A percentile compares a stretch with the other conserved stretches of the same genome.
Evolutionary conservation across 2,888 invertebrate genomes (phyloP).

Genomic region (Meliscaeva auricollis): DNA sequence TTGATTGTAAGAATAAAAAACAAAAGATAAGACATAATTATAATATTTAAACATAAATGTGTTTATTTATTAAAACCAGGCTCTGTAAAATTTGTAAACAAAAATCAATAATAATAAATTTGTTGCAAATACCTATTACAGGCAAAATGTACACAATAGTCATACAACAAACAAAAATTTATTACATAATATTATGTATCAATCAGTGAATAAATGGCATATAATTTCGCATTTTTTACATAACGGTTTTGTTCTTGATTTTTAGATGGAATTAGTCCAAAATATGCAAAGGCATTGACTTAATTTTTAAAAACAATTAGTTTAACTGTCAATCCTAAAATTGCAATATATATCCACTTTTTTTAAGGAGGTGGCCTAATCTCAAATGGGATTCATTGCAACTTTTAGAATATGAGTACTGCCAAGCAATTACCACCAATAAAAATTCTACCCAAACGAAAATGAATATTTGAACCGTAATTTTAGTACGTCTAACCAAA

Average conservation of each 20-base stretch:
- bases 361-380: no score
- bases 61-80: conserved; percentile 62
- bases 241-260: conserved; percentile 10
- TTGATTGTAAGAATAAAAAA: conserved; percentile 52
- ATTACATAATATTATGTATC: conserved; percentile 63
- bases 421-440: no score
- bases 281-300: neutral
- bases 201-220: conserved; percentile 74
- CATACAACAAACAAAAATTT: conserved; percentile 44
- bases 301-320: no score
- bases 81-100: conserved; percentile 63
- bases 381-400: no score
- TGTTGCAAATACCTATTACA: conserved; percentile 66
- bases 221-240: conserved; percentile 75
- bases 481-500: no score
- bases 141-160: conserved; percentile 54
- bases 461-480: no score
- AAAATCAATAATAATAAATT: conserved; percentile 50
- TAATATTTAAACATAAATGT: conserved; percentile 50
- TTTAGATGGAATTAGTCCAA: neutral
- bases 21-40: conserved; percentile 42
- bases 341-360: no score
- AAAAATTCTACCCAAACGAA: no score
- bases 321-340: no score
- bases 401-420: no score